Evolutionary conservation across 2,888 invertebrate genomes (phyloP).

Genomic region (Philopedon plagiatum): DNA sequence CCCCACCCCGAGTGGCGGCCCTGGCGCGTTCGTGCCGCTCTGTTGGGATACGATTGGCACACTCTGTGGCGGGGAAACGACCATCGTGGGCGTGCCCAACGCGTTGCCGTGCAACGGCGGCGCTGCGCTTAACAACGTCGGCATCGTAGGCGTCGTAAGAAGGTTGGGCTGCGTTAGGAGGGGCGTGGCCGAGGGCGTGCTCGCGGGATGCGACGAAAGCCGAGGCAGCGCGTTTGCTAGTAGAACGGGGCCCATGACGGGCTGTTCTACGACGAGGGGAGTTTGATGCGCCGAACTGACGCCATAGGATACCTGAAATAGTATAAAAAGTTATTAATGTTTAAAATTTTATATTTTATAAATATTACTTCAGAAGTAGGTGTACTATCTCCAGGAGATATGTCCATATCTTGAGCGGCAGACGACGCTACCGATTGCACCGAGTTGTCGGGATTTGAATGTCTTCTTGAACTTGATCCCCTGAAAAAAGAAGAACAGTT

Average conservation of each 20-base stretch:
- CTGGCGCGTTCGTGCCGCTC: conserved; percentile 48
- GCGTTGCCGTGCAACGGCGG: conserved; percentile 23
- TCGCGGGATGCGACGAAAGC: conserved; percentile 73
- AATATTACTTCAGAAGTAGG: conserved; percentile 85
- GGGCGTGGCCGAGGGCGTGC: conserved; percentile 69
- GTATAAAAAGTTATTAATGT: neutral
- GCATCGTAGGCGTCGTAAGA: neutral
- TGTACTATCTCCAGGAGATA: conserved; percentile 91
- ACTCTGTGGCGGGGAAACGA: conserved; percentile 33
- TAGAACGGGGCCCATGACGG: conserved; percentile 73
- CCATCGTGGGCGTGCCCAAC: conserved; percentile 13
- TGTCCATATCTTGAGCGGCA: conserved; percentile 88
- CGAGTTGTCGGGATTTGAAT: conserved; percentile 58
- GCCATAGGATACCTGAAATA: conserved; percentile 75
- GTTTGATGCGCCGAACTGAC: conserved; percentile 65
- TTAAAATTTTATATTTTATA: neutral
- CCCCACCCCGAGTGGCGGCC: conserved; percentile 53
- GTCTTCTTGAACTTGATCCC: conserved; percentile 60
- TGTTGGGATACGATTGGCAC: conserved; percentile 34
- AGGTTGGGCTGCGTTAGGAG: conserved; percentile 25
- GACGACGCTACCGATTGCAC: conserved; percentile 51
- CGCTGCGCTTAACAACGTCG: conserved; percentile 4
- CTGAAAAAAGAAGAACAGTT: conserved; percentile 7
- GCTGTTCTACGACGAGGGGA: conserved; percentile 69
- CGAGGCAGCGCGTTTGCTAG: conserved; percentile 79